A percentile compares a stretch with the other conserved stretches of the same genome.
Conservation (phyloP, 2,113 vertebrate genomes). For the Muscicapa adusta region DNA sequence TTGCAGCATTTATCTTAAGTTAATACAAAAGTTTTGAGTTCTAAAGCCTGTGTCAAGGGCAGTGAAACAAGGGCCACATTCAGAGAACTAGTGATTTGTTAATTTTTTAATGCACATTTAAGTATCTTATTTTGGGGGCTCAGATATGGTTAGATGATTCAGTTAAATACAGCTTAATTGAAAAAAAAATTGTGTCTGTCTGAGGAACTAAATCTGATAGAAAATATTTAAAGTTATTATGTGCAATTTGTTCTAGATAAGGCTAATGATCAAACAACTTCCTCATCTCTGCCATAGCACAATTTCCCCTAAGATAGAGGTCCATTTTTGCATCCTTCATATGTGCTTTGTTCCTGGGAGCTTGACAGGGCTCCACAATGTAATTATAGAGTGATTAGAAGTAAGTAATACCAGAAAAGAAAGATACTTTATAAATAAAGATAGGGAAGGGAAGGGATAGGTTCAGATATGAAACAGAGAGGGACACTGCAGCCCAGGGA, state of each 20-base stretch:
- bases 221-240: slow-evolving; percentile 57
- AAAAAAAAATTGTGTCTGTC: background rate
- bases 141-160: slow-evolving; percentile 11
- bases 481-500: background rate
- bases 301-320: background rate
- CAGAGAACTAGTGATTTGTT: slow-evolving; percentile 6
- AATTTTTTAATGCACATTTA: slow-evolving; percentile 52
- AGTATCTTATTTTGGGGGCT: slow-evolving; percentile 50
- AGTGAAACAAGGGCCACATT: slow-evolving; percentile 69
- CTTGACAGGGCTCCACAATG: background rate
- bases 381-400: slow-evolving; percentile 29
- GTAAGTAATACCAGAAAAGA: slow-evolving; percentile 48
- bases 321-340: slow-evolving; percentile 6
- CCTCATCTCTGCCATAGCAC: background rate
- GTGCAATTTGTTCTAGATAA: slow-evolving; percentile 69
- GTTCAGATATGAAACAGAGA: background rate
- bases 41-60: slow-evolving; percentile 64
- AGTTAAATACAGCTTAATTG: slow-evolving; percentile 12
- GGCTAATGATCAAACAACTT: slow-evolving; percentile 40
- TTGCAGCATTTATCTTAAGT: slow-evolving; percentile 73
- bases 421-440: background rate
- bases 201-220: slow-evolving; percentile 36
- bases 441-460: background rate
- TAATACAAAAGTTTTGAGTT: slow-evolving; percentile 68
- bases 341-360: background rate